Evolutionary conservation across 1,140 invertebrate genomes (phyloP), one percentile per base, ranked within the genome.

Genomic region (Nephila pilipes): DNA sequence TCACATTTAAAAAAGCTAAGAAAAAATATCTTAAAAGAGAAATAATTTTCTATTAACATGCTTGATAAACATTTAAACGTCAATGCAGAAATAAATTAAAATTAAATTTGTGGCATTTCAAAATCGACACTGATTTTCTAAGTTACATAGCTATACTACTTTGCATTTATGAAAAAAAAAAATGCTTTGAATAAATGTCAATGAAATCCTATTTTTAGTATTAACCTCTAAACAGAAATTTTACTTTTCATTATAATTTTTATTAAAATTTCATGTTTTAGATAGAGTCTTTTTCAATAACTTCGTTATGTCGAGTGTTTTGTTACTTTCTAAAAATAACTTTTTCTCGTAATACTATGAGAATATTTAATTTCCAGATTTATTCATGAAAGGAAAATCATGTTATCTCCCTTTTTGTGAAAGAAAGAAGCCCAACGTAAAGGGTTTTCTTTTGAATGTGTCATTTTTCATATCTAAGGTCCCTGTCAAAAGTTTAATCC

Each of bases 401-500:
- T 57, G 54, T 83, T 83, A 18, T 3, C 8, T 25, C 14, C n/a
- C 54, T 55, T 83, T 83, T 55, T 14, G n/a, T 14, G 22, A 83
- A 83, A 83, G 46, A 57, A 55, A 55, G 32, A 20, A 12, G 38
- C 38, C 22, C 55, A 54, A 29, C 22, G 46, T 83, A 22, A 55
- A n/a, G 16, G 25, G 25, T 65, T 83, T 60, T 63, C 32, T 36
- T 87, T 60, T 22, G 32, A 36, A 63, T 60, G 8, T 60, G 85
- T 36, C 57, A 87, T 87, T 87, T 87, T 87, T 87, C 85, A 87
- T 60, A 83, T 83, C 81, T 83, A 16, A 25, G 46, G 4, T 87
- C 4, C n/a, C 85, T 25, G 38, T 87, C 57, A 58, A 63, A 60
- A 87, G 20, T 60, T 60, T 87, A 87, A 87, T 87, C 85, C 57